Base-by-base conservation (phyloP, 2,113 vertebrate species). In the Hemicordylus capensis region DNA sequence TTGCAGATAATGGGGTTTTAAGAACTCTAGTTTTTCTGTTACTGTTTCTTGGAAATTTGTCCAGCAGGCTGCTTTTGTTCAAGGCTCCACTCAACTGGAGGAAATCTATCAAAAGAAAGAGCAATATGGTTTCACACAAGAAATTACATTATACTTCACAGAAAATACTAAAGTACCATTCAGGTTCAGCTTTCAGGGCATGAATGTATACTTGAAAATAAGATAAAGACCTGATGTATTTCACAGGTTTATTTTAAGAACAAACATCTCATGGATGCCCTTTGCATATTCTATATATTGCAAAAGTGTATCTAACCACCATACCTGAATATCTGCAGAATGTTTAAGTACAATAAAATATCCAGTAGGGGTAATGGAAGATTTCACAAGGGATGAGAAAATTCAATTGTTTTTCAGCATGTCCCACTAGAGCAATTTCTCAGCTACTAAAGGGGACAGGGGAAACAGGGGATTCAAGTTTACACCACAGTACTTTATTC, bases 1-100 rank as follows among this genome's bases (percentile, higher is more conserved):
- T 91, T 88, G 77, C 37, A 89, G 86, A 89, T 87, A 92, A 93
- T 79, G 76, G 56, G 34, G 64, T 93, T 93, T 92, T 89, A 92
- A 91, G 56, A 93, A 75, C 87, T 90, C 28, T 44, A 56, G 20
- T 82, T 92, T 90, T 90, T 90, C 83, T 85, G 20, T 85, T 90
- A 67, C 51, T 81, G 26, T 67, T 89, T 73, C 51, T 1, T 2
- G 9, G 19, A 93, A 90, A 90, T 90, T 77, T 89, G 39, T 92
- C 75, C 75, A 91, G 39, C 70, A 89, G 42, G 19, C 72, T 74
- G 74, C 28, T 86, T 79, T 0, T 86, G 31, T 85, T 91, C 84
- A 91, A 93, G 78, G 85, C 58, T 87, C 46, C 51, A 61, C 1
- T 93, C 85, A 85, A 1, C 51, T 81, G 64, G 24, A 89, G 54